Evolutionary conservation across 2,888 invertebrate species (phyloP), one percentile per base, ranked within the genome.

Genomic region (Cephus runcator): DNA sequence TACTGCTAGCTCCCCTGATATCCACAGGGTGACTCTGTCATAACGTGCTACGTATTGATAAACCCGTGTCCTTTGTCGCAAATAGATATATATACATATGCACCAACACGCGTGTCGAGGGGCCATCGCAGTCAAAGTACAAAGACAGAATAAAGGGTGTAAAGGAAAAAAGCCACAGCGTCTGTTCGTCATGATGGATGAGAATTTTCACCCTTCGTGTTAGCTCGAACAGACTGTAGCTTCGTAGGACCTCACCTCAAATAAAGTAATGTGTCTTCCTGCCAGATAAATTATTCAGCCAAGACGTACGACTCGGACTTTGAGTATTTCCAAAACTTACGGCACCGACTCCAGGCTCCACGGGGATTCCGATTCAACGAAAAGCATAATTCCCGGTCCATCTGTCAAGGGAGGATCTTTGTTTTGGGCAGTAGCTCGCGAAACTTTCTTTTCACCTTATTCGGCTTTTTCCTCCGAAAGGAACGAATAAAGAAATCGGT

Each of bases 271-370:
- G 71, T 34, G 71, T 71, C 71, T 76, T 69, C n/a, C 40, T 33
- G 76, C 68, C 73, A 69, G 77, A 80, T 81, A 81, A 81, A 81
- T 81, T 80, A 79, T 80, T 80, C 76, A 69, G 35, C 76, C 30
- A 36, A 77, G 80, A 81, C 76, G 68, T 79, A 74, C 77, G 75
- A 76, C 34, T 69, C 69, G 71, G 71, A 71, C 71, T 71, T 34
- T 71, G 11, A 71, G 34, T 34, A 71, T 34, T 31, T 71, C 12
- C 33, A 34, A 34, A 34, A 71, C 71, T 31, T 34, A 0, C 31
- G 31, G 2, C 33, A 12, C 33, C 31, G 15, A 71, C 12, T 23
- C 71, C 71, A 31, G 15, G 31, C 12, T 23, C 71, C 71, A 31
- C 23, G 12, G 34, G 31, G 12, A 71, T 15, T 34, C 9, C 71